Conservation (phyloP, 2,797 vertebrate genomes). For the Bovichtus variegatus region DNA sequence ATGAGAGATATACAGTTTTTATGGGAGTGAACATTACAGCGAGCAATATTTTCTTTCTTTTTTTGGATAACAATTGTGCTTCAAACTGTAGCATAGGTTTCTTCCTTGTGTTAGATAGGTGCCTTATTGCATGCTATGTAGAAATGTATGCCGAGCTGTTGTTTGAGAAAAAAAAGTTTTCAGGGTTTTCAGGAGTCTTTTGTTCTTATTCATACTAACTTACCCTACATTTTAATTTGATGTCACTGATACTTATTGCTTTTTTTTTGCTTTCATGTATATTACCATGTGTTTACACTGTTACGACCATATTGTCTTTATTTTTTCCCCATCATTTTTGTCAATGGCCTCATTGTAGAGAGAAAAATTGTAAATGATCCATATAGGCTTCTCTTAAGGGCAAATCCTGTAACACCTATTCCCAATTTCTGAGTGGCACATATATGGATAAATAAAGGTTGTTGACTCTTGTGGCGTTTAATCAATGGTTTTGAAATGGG, state of each 20-base stretch:
- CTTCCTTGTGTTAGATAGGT: constrained; percentile 91
- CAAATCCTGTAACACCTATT: constrained; percentile 84
- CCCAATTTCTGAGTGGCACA: constrained; percentile 85
- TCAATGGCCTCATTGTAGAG: constrained; percentile 85
- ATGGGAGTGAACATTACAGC: constrained; percentile 85
- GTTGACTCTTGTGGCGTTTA: constrained; percentile 81
- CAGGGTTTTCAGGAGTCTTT: constrained; percentile 81
- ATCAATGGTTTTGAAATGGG: constrained; percentile 32
- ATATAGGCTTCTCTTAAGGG: constrained; percentile 83
- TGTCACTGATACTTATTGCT: constrained; percentile 76
- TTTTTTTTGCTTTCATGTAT: constrained; percentile 82
- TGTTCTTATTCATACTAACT: constrained; percentile 85
- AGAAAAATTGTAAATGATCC: constrained; percentile 83
- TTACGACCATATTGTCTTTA: constrained; percentile 85
- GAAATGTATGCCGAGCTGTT: constrained; percentile 88
- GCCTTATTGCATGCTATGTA: constrained; percentile 91
- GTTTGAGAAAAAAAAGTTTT: constrained; percentile 73
- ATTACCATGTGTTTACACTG: constrained; percentile 87
- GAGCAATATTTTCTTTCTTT: constrained; percentile 80
- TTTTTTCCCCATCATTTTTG: constrained; percentile 69
- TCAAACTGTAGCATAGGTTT: constrained; percentile 88
- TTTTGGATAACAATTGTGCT: constrained; percentile 86
- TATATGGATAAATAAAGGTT: constrained; percentile 91
- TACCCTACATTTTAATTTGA: constrained; percentile 86
- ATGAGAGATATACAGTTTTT: constrained; percentile 84